phyloP scores from a whole-genome alignment of 1,140 invertebrate species.

The Linepithema humile region DNA sequence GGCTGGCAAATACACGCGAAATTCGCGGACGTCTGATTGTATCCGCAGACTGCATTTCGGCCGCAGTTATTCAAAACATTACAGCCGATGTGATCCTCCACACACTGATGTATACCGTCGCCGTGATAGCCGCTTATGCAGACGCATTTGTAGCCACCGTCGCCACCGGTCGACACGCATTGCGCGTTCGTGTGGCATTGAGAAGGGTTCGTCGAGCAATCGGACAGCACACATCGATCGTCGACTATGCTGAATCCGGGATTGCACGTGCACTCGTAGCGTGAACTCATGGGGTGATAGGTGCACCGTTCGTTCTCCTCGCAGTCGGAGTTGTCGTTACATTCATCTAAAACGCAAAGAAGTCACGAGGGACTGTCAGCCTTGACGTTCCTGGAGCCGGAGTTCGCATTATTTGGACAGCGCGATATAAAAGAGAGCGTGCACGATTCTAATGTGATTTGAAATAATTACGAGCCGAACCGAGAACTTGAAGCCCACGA shows the following conservation, averaged over 20 bases:
- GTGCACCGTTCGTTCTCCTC: conserved; percentile 91
- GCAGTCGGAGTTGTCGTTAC: conserved; percentile 89
- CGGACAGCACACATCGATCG: conserved; percentile 85
- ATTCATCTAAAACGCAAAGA: conserved; percentile 84
- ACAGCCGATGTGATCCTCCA: conserved; percentile 89
- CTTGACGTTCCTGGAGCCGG: neutral
- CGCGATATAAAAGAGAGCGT: neutral
- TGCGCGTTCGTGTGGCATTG: conserved; percentile 88
- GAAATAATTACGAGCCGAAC: conserved; percentile 5
- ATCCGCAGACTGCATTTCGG: conserved; percentile 92
- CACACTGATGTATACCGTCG: conserved; percentile 89
- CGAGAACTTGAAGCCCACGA: neutral
- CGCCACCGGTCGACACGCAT: conserved; percentile 84
- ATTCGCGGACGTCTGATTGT: conserved; percentile 84
- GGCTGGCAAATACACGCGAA: conserved; percentile 85
- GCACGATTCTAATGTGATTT: neutral
- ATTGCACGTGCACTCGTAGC: conserved; percentile 89
- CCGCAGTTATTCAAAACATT: conserved; percentile 94
- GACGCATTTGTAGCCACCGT: conserved; percentile 88
- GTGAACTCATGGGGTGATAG: conserved; percentile 85
- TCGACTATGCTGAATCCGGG: conserved; percentile 85
- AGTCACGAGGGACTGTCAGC: neutral
- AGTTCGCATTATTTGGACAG: neutral
- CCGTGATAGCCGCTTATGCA: conserved; percentile 92
- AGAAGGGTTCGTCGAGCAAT: conserved; percentile 80